A percentile compares a stretch with the other conserved stretches of the same genome.
Conservation (phyloP, 1,140 invertebrate species). For the Drosophila bocki region DNA sequence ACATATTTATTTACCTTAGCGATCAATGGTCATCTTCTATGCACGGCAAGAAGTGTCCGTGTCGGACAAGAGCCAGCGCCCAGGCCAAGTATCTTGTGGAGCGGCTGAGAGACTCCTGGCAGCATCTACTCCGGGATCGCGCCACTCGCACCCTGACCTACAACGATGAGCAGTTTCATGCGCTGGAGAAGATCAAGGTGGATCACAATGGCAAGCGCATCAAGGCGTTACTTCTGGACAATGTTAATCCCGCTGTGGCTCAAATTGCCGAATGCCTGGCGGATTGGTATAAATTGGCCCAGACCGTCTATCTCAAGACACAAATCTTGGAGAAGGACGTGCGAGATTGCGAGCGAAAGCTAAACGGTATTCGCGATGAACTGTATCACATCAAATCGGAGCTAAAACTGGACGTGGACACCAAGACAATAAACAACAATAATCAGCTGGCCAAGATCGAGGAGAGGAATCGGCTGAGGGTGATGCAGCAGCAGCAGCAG, state of each 20-base stretch:
- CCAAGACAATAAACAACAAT: conserved; percentile 67
- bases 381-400: conserved; percentile 75
- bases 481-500: conserved; percentile 71
- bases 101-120: conserved; percentile 95
- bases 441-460: conserved; percentile 79
- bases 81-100: conserved; percentile 91
- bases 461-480: conserved; percentile 68
- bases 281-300: conserved; percentile 93
- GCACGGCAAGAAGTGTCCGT: conserved; percentile 89
- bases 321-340: conserved; percentile 91
- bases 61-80: conserved; percentile 88
- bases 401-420: conserved; percentile 67
- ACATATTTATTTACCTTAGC: conserved; percentile 32
- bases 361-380: conserved; percentile 74
- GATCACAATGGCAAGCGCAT: conserved; percentile 89
- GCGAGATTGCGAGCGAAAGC: conserved; percentile 86
- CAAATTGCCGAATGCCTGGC: conserved; percentile 90
- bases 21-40: conserved; percentile 91
- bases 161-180: conserved; percentile 97
- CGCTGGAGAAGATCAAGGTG: conserved; percentile 92
- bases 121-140: conserved; percentile 94
- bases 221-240: conserved; percentile 88
- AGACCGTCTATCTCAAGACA: conserved; percentile 90
- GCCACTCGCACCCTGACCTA: conserved; percentile 93
- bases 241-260: conserved; percentile 88